Base-by-base conservation (phyloP, 2,888 invertebrate species). In the Thelaira solivaga region DNA sequence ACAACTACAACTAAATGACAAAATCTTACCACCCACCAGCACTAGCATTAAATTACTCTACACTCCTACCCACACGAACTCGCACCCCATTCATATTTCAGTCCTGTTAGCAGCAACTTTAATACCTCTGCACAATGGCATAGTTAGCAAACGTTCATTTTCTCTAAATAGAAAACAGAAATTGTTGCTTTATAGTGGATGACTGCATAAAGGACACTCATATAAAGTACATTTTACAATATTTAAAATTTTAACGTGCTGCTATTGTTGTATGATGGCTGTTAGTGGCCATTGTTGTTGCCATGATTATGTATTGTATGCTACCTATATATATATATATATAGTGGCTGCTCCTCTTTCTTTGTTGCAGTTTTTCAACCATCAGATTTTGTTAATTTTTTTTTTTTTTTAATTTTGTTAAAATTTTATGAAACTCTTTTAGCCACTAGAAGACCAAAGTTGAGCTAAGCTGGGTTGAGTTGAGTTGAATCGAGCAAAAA, bases 171-270 rank as follows among this genome's bases (percentile, higher is more conserved):
- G n/a, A n/a, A 36, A 68, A 75, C 47, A 49, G 64, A 49, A 61
- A 16, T 69, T 62, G 22, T 43, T 69, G 22, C 39, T 83, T 84
- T 82, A 5, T 26, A 6, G 4, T 85, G 83, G 82, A 82, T 84
- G 84, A 45, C 83, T 83, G 85, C 85, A 29, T 34, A 31, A 43
- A 59, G 57, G 26, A 57, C 65, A 36, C 67, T 61, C 67, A 47
- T 36, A 49, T 7, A 62, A 24, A 24, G 18, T 29, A 45, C 20
- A 43, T 41, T 72, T 29, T 39, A 39, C 49, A 39, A 41, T 36
- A 16, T 64, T 65, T 57, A 41, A 51, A 51, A 65, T 20, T 69
- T 55, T 26, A 29, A 62, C 22, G 4, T 31, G 41, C 31, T 43
- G 31, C 1, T 43, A 16, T 4, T 13, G 10, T n/a, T n/a, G n/a